Evolutionary conservation across 1,140 invertebrate species (phyloP).

Genomic region (Delia radicum): DNA sequence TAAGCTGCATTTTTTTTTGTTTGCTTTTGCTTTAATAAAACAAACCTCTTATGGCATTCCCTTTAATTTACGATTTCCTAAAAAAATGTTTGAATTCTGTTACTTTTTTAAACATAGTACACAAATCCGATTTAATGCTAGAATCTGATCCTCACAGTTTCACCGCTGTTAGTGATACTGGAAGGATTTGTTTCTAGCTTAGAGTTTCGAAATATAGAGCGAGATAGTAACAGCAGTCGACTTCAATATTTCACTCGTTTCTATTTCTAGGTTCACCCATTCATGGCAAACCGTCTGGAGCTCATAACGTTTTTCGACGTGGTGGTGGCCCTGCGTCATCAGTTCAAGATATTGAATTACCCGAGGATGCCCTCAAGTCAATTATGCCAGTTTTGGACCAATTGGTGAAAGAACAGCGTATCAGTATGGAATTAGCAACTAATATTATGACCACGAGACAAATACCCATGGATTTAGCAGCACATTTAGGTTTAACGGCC

Average conservation of each 20-base stretch:
- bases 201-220: too few relatives aligned
- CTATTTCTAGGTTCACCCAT: conserved; percentile 65
- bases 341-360: conserved; percentile 50
- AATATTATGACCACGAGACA: conserved; percentile 53
- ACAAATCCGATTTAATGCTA: too few relatives aligned
- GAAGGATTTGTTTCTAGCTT: too few relatives aligned
- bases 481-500: conserved; percentile 49
- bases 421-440: conserved; percentile 54
- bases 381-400: conserved; percentile 53
- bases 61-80: too few relatives aligned
- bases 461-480: conserved; percentile 56
- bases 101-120: too few relatives aligned
- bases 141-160: too few relatives aligned
- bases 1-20: too few relatives aligned
- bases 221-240: background rate
- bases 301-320: conserved; percentile 39
- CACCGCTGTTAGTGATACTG: too few relatives aligned
- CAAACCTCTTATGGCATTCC: too few relatives aligned
- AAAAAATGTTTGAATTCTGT: too few relatives aligned
- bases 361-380: conserved; percentile 48
- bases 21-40: too few relatives aligned
- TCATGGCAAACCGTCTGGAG: conserved; percentile 54
- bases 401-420: conserved; percentile 54
- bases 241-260: background rate
- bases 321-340: background rate